Evolutionary conservation across 2,113 vertebrate species (phyloP), one percentile per base, ranked within the genome.

Genomic region (Geococcyx californianus): DNA sequence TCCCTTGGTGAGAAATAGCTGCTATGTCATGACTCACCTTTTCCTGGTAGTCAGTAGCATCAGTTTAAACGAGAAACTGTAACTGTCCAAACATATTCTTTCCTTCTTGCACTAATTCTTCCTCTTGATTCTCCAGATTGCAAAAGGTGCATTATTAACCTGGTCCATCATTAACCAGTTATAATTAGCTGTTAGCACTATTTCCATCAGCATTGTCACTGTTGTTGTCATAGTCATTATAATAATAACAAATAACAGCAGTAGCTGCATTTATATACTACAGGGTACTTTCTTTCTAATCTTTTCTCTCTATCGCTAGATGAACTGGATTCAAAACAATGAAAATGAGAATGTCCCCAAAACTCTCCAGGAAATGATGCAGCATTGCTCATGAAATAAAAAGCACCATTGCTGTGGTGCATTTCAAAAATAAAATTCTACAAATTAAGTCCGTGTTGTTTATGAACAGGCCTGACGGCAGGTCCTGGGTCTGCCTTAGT

Each of bases 1-100:
- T 93, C 76, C 62, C 83, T 73, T 16, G 34, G 82, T 45, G 62
- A 89, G 90, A 82, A 89, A 90, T 10, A 89, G 83, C 52, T 59
- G 77, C 86, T 72, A 16, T 10, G 77, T 25, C 1, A 0, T 93
- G 86, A 93, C 80, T 94, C 95, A 92, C 92, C 83, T 92, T 90
- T 78, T 94, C 85, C 92, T 90, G 86, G 56, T 75, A 74, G 66
- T 75, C 5, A 1, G 62, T 34, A 75, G 52, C 95, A 92, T 40
- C 54, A 34, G 62, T 36, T 72, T 87, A 78, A 40, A 78, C 3
- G 47, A 72, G 34, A 75, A 94, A 76, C 73, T 49, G 2, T 38
- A 82, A 94, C 80, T 84, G 73, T 21, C 56, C 90, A 64, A 90
- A 81, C 2, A 24, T 3, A 26, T 28, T 66, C 84, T 58, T 68